phyloP scores from a whole-genome alignment of 2,113 vertebrate species.

The Lamprotornis superbus region DNA sequence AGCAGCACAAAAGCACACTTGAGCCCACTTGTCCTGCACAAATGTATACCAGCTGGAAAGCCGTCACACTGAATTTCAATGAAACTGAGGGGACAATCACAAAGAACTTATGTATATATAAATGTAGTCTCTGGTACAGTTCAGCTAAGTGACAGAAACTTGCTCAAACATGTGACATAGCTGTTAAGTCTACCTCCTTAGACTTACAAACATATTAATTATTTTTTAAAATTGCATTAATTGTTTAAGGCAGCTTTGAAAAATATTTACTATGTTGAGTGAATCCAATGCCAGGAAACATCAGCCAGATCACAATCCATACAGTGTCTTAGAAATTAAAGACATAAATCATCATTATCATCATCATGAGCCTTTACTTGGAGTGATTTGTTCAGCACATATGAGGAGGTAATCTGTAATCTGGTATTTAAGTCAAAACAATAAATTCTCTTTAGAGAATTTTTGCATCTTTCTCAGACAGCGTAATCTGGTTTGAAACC shows the following conservation, averaged over 20 bases:
- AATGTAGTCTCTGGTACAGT: background rate
- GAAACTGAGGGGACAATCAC: background rate
- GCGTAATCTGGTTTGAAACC: background rate
- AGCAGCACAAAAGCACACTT: background rate
- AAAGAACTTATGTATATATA: background rate
- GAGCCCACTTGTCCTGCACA: background rate
- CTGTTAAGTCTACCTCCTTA: background rate
- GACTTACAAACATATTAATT: background rate
- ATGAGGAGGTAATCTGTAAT: background rate
- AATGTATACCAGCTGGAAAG: background rate
- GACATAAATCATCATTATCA: conserved; percentile 14
- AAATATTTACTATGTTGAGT: background rate
- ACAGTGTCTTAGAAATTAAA: background rate
- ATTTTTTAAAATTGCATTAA: background rate
- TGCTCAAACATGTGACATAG: background rate
- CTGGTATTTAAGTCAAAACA: background rate
- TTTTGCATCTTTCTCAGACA: background rate
- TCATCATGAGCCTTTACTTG: background rate
- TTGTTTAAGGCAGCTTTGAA: background rate
- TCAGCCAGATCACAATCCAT: background rate
- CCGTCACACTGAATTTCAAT: background rate
- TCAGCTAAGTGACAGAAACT: background rate
- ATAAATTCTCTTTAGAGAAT: background rate
- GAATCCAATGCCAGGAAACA: background rate
- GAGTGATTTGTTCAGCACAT: background rate